A percentile compares a stretch with the other conserved stretches of the same genome.
These are phyloP conservation scores for Brachypteracias leptosomus DNA, from an alignment of 2,113 vertebrate genomes.

Conservation along the genomic window DNA sequence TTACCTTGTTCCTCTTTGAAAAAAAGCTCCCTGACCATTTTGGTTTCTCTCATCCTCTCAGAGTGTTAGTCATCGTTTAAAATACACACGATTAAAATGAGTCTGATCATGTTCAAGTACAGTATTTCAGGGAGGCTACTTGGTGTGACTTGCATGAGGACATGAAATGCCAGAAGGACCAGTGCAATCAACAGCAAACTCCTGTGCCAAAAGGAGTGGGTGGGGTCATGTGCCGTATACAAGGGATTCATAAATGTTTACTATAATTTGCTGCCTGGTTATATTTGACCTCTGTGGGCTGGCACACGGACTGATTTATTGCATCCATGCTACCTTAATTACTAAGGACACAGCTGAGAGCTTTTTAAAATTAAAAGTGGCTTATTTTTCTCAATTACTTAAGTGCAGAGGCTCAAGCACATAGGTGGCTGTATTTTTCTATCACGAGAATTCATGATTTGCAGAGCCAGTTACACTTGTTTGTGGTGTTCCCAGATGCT, in stretches of 20 bases:
- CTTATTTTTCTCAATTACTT: conserved; percentile 57
- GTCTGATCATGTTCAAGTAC: conserved; percentile 76
- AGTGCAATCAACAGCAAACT: conserved; percentile 81
- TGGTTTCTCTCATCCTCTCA: conserved; percentile 53
- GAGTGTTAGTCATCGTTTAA: conserved; percentile 66
- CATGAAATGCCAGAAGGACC: conserved; percentile 78
- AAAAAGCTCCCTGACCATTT: background rate
- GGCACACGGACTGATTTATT: conserved; percentile 79
- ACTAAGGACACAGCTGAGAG: conserved; percentile 59
- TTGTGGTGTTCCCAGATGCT: background rate
- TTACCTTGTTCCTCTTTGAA: conserved; percentile 20
- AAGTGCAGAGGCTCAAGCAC: conserved; percentile 9
- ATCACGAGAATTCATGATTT: background rate
- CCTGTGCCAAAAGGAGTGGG: conserved; percentile 86
- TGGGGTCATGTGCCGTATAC: conserved; percentile 87
- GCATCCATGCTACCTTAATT: conserved; percentile 73
- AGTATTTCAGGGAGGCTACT: conserved; percentile 66
- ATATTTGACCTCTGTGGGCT: conserved; percentile 88
- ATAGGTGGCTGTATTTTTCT: background rate
- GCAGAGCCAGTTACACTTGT: background rate
- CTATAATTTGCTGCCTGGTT: conserved; percentile 85
- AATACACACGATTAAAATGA: conserved; percentile 68
- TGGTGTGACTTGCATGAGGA: conserved; percentile 70
- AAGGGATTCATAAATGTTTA: conserved; percentile 92
- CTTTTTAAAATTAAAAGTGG: conserved; percentile 61